phyloP scores from a whole-genome alignment of 92 coral and sea anemone species.

The Desmophyllum pertusum region DNA sequence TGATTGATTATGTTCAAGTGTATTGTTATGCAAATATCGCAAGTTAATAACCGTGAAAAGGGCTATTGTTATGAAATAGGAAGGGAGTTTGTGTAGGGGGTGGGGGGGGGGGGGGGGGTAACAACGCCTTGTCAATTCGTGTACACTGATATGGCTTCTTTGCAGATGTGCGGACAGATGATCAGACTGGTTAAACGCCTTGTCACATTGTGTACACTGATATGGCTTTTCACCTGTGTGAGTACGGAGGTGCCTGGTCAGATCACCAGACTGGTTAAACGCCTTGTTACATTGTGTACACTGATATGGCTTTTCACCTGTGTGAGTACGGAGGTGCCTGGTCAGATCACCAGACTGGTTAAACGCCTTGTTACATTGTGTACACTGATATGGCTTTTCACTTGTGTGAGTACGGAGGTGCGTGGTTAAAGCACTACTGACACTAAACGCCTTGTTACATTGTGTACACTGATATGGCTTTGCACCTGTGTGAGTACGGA shows the following conservation, averaged over 20 bases:
- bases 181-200: slow-evolving; percentile 32
- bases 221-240: slow-evolving; percentile 58
- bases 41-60: no score
- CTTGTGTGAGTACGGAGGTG: slow-evolving; percentile 57
- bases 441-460: slow-evolving; percentile 23
- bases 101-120: no score
- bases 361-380: slow-evolving; percentile 57
- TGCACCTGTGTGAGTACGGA: slow-evolving; percentile 55
- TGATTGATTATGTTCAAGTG: no score
- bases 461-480: slow-evolving; percentile 52
- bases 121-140: no score
- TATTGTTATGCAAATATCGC: no score
- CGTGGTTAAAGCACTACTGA: no score
- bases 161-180: no score
- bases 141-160: no score
- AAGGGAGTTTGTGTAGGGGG: no score
- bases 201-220: slow-evolving; percentile 43
- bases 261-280: slow-evolving; percentile 16
- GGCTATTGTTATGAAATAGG: no score
- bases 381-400: slow-evolving; percentile 61
- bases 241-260: slow-evolving; percentile 45
- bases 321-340: slow-evolving; percentile 51
- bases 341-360: slow-evolving; percentile 9
- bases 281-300: slow-evolving; percentile 65
- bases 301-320: slow-evolving; percentile 64